Evolutionary conservation across 1,140 invertebrate species (phyloP).

Genomic region (Leptopilina clavipes): DNA sequence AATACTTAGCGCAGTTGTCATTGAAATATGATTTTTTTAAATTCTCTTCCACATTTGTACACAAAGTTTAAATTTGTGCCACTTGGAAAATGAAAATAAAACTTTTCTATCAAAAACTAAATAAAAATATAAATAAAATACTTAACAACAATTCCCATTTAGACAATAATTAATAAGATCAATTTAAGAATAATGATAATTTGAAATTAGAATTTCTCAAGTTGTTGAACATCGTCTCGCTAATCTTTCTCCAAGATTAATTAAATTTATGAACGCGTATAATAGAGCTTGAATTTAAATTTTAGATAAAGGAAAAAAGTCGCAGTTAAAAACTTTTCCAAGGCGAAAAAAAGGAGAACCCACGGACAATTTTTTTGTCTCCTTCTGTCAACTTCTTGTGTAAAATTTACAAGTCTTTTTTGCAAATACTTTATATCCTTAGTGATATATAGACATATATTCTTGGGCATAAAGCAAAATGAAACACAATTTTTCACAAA

Average conservation of each 20-base stretch:
- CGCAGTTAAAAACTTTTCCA: neutral
- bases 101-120: too few species aligned
- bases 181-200: too few species aligned
- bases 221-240: too few species aligned
- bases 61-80: too few species aligned
- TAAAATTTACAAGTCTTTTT: slow-evolving; percentile 12
- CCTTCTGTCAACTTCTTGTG: neutral
- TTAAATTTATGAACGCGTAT: neutral
- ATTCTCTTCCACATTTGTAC: neutral
- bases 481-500: slow-evolving; percentile 11
- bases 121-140: too few species aligned
- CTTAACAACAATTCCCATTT: too few species aligned
- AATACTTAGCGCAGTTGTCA: neutral
- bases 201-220: too few species aligned
- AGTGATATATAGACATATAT: neutral
- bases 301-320: neutral
- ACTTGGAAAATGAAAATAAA: too few species aligned
- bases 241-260: neutral
- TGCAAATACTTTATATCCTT: neutral
- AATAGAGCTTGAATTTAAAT: neutral
- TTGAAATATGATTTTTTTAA: neutral
- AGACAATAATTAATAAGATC: too few species aligned
- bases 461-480: neutral
- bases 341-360: neutral
- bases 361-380: neutral